These are phyloP conservation scores for Leptobrachium ailaonicum DNA, from an alignment of 2,113 vertebrate species.

Conservation along the genomic window DNA sequence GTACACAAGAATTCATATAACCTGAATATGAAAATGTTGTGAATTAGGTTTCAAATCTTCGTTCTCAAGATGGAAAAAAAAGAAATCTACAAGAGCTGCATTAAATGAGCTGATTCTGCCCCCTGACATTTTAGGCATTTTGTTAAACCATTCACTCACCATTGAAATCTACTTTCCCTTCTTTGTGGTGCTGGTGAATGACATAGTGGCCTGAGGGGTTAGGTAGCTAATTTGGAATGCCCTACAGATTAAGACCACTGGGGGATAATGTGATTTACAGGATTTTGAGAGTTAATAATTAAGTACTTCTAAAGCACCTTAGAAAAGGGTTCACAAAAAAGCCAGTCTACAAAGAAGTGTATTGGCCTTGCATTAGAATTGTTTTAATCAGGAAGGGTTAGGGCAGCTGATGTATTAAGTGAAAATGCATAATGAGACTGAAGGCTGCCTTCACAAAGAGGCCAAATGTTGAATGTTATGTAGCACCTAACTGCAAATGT, in stretches of 20 bases:
- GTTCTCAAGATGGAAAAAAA: conserved; percentile 37
- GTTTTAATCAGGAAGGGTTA: conserved; percentile 49
- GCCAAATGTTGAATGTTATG: conserved; percentile 37
- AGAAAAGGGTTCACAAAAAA: conserved; percentile 47
- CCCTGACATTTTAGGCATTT: conserved; percentile 40
- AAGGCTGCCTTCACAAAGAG: conserved; percentile 41
- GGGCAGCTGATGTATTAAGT: conserved; percentile 42
- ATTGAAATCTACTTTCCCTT: conserved; percentile 43
- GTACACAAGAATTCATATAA: too few species aligned
- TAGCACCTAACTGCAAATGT: conserved; percentile 19
- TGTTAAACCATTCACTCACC: conserved; percentile 36
- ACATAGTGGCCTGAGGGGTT: conserved; percentile 50
- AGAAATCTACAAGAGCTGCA: conserved; percentile 11
- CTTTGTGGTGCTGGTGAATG: conserved; percentile 49
- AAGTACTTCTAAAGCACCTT: conserved; percentile 49
- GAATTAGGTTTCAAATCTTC: conserved; percentile 22
- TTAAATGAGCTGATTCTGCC: conserved; percentile 32
- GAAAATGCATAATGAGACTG: conserved; percentile 44
- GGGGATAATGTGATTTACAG: conserved; percentile 42
- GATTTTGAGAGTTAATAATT: conserved; percentile 51
- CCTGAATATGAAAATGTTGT: conserved; percentile 21
- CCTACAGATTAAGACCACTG: conserved; percentile 41
- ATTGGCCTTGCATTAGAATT: conserved; percentile 36
- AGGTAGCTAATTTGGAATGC: conserved; percentile 46
- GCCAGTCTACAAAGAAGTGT: conserved; percentile 34